Percentiles rank a stretch among this genome's conserved stretches.
phyloP scores from a whole-genome alignment of 2,797 vertebrate species.

The Sphenopsis melanotis region DNA sequence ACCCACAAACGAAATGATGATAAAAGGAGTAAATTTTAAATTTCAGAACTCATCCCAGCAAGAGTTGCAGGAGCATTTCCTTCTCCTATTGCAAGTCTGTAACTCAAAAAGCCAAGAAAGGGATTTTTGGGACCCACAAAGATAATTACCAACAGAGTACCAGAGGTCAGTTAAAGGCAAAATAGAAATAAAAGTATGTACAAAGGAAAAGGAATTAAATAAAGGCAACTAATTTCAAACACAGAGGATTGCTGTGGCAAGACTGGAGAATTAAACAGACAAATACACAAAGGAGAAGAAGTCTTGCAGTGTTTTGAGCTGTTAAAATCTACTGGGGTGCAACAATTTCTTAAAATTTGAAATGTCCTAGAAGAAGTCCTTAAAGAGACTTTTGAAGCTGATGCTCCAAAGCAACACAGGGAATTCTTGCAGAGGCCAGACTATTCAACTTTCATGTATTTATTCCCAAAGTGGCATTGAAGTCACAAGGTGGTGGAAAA shows the following conservation, averaged over 20 bases:
- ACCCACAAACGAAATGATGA: neutral
- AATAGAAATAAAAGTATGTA: neutral
- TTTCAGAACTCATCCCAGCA: neutral
- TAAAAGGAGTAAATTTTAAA: neutral
- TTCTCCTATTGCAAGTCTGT: neutral
- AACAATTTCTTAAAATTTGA: neutral
- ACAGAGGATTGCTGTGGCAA: neutral
- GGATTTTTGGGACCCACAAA: neutral
- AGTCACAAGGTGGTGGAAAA: neutral
- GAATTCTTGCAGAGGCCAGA: neutral
- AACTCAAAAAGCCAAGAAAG: neutral
- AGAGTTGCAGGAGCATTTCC: neutral
- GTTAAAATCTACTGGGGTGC: neutral
- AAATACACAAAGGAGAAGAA: neutral
- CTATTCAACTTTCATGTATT: neutral
- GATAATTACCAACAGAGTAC: neutral
- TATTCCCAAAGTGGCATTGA: neutral
- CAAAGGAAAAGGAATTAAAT: neutral
- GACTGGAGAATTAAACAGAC: neutral
- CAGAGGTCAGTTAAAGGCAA: neutral
- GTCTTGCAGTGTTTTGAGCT: neutral
- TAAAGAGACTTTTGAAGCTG: neutral
- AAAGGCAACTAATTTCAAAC: neutral
- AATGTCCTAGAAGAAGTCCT: neutral
- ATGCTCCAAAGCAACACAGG: neutral